These are phyloP conservation scores for Heliocidaris tuberculata DNA, from an alignment of 35 echinoderm and acorn worm genomes.

Conservation along the genomic window DNA sequence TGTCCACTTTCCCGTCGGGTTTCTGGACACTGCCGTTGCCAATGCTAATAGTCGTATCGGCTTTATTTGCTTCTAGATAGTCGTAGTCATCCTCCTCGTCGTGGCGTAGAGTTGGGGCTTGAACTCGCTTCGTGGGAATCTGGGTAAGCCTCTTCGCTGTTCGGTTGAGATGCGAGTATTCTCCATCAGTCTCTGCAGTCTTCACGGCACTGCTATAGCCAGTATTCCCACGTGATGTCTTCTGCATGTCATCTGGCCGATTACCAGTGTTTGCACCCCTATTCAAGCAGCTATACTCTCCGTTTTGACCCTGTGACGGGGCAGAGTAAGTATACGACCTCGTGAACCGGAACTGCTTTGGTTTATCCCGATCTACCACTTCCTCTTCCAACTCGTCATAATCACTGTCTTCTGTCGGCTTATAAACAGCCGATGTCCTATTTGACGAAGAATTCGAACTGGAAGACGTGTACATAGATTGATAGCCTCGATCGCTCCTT, in stretches of 20 bases:
- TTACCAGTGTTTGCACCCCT: not conserved
- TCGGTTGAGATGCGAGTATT: constrained; percentile 35
- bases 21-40: not conserved
- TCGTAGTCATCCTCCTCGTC: constrained; percentile 46
- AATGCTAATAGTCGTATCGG: not conserved
- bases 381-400: constrained; percentile 44
- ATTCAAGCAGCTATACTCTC: constrained; percentile 23
- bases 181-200: constrained; percentile 18
- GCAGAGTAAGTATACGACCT: not conserved
- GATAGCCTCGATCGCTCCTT: constrained; percentile 29
- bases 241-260: not conserved
- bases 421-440: constrained; percentile 23
- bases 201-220: constrained; percentile 30
- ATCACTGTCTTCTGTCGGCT: constrained; percentile 42
- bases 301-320: not conserved
- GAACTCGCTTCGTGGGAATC: not conserved
- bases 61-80: constrained; percentile 23
- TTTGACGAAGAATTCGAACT: constrained; percentile 9
- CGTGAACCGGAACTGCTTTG: constrained; percentile 31
- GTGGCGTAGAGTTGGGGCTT: constrained; percentile 31
- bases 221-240: not conserved
- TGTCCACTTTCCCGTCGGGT: not conserved
- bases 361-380: not conserved
- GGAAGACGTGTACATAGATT: constrained; percentile 40
- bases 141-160: not conserved